phyloP scores from a whole-genome alignment of 2,888 invertebrate genomes.

The Phortica okadai region DNA sequence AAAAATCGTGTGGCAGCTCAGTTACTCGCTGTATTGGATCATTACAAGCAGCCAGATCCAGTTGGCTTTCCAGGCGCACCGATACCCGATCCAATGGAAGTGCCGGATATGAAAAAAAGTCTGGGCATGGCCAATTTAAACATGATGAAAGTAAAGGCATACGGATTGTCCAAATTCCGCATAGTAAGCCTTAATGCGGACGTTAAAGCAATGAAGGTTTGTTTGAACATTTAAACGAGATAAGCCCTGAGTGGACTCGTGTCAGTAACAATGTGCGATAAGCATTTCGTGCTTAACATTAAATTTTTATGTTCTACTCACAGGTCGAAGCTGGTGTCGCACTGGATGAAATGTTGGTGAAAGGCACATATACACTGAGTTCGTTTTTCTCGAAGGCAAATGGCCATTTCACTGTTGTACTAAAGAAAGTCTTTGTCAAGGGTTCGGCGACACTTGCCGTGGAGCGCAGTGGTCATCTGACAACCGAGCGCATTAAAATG shows the following conservation, averaged over 20 bases:
- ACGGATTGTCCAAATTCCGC: constrained; percentile 87
- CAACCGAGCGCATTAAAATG: constrained; percentile 87
- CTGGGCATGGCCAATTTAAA: constrained; percentile 83
- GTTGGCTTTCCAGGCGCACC: constrained; percentile 87
- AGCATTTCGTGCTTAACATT: neutral
- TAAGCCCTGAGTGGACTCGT: neutral
- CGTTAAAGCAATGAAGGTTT: constrained; percentile 85
- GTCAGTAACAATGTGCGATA: neutral
- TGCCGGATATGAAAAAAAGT: constrained; percentile 86
- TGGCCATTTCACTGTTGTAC: constrained; percentile 87
- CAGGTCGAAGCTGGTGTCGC: constrained; percentile 85
- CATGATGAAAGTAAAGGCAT: constrained; percentile 84
- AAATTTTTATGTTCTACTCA: neutral
- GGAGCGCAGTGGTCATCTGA: constrained; percentile 84
- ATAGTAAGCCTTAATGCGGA: constrained; percentile 84
- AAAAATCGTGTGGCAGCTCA: constrained; percentile 85
- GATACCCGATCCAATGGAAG: constrained; percentile 87
- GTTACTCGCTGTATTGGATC: constrained; percentile 83
- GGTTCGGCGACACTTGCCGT: constrained; percentile 85
- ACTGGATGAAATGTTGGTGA: constrained; percentile 83
- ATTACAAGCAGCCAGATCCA: constrained; percentile 88
- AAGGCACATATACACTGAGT: constrained; percentile 85
- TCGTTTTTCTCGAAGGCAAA: constrained; percentile 83
- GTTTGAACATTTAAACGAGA: constrained; percentile 31
- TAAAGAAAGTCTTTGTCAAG: constrained; percentile 83